A percentile compares a stretch with the other conserved stretches of the same genome.
Evolutionary conservation across 2,797 vertebrate species (phyloP).

Genomic region (Xyrichtys novacula): DNA sequence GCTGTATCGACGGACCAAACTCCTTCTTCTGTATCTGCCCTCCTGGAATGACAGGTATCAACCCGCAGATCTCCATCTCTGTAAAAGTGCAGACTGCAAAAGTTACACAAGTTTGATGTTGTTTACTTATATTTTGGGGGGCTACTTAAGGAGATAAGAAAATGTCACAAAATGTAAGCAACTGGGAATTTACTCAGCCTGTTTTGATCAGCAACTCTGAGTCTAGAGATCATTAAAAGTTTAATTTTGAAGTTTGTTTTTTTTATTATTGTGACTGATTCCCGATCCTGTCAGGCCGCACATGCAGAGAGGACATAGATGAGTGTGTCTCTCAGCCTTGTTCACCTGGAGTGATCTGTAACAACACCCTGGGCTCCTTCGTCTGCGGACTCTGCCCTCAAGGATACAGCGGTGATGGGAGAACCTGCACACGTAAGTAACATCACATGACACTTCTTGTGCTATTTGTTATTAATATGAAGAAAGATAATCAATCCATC

Average conservation of each 20-base stretch:
- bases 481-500: too few relatives aligned
- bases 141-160: too few relatives aligned
- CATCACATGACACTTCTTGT: too few relatives aligned
- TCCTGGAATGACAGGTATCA: conserved; percentile 85
- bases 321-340: conserved; percentile 90
- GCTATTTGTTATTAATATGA: too few relatives aligned
- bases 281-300: conserved; percentile 70
- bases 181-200: not conserved
- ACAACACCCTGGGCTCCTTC: conserved; percentile 90
- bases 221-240: too few relatives aligned
- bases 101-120: too few relatives aligned
- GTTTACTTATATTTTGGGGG: too few relatives aligned
- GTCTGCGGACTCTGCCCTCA: conserved; percentile 87
- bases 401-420: conserved; percentile 87
- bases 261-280: too few relatives aligned
- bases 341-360: conserved; percentile 85
- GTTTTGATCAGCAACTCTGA: not conserved
- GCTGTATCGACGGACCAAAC: conserved; percentile 85
- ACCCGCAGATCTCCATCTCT: not conserved
- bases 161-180: not conserved
- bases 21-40: conserved; percentile 90
- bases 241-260: too few relatives aligned
- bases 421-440: conserved; percentile 84
- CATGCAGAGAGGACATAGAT: conserved; percentile 90
- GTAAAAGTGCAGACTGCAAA: too few relatives aligned